A percentile compares a stretch with the other conserved stretches of the same genome.
Conservation (phyloP, 2,888 invertebrate species). For the Congeria kusceri region DNA sequence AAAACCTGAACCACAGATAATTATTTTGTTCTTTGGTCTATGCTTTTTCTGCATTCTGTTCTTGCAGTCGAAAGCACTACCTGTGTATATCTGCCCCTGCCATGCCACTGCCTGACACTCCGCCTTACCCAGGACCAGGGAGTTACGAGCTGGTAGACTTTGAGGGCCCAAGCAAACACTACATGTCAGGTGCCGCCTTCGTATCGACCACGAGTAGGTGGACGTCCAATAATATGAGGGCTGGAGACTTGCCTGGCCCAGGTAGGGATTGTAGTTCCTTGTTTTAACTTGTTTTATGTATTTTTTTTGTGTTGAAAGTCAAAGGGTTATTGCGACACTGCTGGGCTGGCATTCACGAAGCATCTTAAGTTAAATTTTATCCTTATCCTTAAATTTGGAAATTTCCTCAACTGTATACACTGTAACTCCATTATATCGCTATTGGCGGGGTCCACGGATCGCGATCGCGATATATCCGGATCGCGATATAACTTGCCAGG, state of each 20-base stretch:
- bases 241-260: constrained; percentile 79
- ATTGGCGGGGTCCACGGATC: too few species aligned
- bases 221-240: constrained; percentile 66
- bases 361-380: too few species aligned
- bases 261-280: constrained; percentile 60
- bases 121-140: constrained; percentile 83
- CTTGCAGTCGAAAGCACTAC: constrained; percentile 84
- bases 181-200: constrained; percentile 84
- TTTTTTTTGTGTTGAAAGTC: too few species aligned
- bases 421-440: too few species aligned
- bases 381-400: too few species aligned
- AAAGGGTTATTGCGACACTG: background rate
- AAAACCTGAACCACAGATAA: too few species aligned
- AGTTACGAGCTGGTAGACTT: constrained; percentile 82
- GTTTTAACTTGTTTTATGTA: background rate
- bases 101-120: constrained; percentile 82
- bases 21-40: too few species aligned
- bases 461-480: too few species aligned
- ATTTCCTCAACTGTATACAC: too few species aligned
- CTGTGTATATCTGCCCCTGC: constrained; percentile 85
- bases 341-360: too few species aligned
- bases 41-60: too few species aligned
- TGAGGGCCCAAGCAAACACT: constrained; percentile 82
- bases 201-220: constrained; percentile 84
- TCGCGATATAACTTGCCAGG: too few species aligned